Evolutionary conservation across 2,888 invertebrate genomes (phyloP), one percentile per base, ranked within the genome.

Genomic region (Acronicta psi): DNA sequence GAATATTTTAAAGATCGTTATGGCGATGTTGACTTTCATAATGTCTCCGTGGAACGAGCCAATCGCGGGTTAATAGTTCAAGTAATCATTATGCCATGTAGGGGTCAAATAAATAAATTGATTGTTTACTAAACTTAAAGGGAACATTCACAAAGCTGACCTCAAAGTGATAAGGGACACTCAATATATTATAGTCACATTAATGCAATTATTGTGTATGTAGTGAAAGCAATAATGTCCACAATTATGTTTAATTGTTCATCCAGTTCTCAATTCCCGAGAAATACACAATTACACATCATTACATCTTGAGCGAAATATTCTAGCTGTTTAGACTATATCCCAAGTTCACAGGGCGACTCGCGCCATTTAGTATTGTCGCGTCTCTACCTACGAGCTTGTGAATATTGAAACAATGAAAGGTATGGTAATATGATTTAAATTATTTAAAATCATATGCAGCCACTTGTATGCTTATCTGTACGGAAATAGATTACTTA

Each of bases 31-130:
- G 20, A 17, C 41, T 43, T 52, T 46, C 31, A 23, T 52, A 44
- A 55, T 57, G 34, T 36, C 23, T 55, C 37, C 10, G 34, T 54
- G 46, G 63, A 61, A 59, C 59, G 46, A 31, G 44, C 64, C 59
- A 61, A 54, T 62, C 43, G 34, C 29, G 58, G 61, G 69, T 71
- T 59, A 46, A 64, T 59, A 60, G 68, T 63, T 60, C 76, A 73
- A 65, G 73, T 60, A 65, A 65, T 75, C 73, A 65, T 52, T 55
- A 57, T 57, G 63, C 55, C 40, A 60, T 50, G 56, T 40, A 14
- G 18, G 43, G 56, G 44, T 62, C 51, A 54, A 55, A 67, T 60
- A 34, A 66, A 54, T 46, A 47, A 44, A 62, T 59, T 52, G 59
- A 53, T 53, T 70, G 71, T 74, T 61, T 65, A 64, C 47, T 45